Evolutionary conservation across 2,113 vertebrate species (phyloP), one percentile per base, ranked within the genome.

Genomic region (Synchiropus splendidus): DNA sequence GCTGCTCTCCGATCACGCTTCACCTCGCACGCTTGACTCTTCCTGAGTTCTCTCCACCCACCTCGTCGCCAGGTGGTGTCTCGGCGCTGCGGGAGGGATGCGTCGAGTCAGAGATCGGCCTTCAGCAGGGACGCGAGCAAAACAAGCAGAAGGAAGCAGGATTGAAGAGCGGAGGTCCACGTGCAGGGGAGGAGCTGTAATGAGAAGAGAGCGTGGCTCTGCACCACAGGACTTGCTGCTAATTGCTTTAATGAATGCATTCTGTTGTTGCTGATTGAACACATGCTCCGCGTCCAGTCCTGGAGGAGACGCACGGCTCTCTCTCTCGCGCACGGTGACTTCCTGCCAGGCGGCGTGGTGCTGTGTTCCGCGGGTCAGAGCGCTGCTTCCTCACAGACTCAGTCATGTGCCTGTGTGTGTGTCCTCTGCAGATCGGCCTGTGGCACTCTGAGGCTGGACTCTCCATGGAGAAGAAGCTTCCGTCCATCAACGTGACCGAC

Each of bases 371-470:
- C 67, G 68, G 58, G 72, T 67, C 54, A 45, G 1, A 10, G 31
- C 30, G 37, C 43, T 44, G n/a, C 4, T 27, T 27, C 21, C 8
- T 38, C 41, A 41, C 42, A 55, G 31, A 38, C 39, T 60, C 51
- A 58, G 48, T 68, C 57, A 64, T 72, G 2, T 52, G 51, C 57
- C 2, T 67, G 45, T 58, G 0, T 65, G 48, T 62, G 36, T 58
- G 32, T 50, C 82, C 59, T 31, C 78, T 77, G n/a, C 83, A 98
- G 95, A 97, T 98, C 9, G 95, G 95, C 62, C 87, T 92, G 77
- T 98, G 94, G 95, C 95, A 98, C 4, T 92, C 93, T 38, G 89
- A 92, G 10, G 86, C 91, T 33, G 95, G 94, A 21, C 87, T 98
- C 70, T 91, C 87, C 72, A 97, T 98, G 94, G 92, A 96, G 79